phyloP scores from a whole-genome alignment of 2,888 invertebrate species.

The Nematopogon swammerdamellus region DNA sequence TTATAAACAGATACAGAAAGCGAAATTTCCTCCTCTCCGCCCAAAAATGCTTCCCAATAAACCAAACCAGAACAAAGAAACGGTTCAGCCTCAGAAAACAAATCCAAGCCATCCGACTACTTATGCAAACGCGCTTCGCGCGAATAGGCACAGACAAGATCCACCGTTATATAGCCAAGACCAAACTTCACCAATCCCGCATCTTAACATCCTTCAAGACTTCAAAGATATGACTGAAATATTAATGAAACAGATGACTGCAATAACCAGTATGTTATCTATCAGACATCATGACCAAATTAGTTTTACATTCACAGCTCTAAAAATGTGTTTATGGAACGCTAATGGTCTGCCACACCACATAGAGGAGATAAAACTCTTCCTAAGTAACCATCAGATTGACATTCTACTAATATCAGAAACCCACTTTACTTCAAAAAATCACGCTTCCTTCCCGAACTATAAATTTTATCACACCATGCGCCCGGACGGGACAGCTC shows the following conservation, averaged over 20 bases:
- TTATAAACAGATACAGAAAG: constrained; percentile 12
- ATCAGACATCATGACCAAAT: constrained; percentile 7
- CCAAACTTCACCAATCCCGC: not conserved
- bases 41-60: not conserved
- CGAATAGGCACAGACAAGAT: too few relatives aligned
- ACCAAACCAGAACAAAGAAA: too few relatives aligned
- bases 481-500: constrained; percentile 13
- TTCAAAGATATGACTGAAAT: constrained; percentile 4
- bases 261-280: constrained; percentile 9
- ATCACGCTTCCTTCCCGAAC: constrained; percentile 8
- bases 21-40: constrained; percentile 2
- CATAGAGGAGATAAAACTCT: constrained; percentile 8
- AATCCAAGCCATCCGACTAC: constrained; percentile 1
- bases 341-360: constrained; percentile 11
- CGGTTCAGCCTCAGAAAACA: too few relatives aligned
- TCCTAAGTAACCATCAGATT: constrained; percentile 7
- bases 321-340: constrained; percentile 5
- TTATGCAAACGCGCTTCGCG: not conserved
- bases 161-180: not conserved
- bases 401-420: constrained; percentile 10
- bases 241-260: constrained; percentile 8
- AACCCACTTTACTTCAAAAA: constrained; percentile 12
- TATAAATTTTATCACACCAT: constrained; percentile 18
- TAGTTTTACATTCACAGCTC: constrained; percentile 1
- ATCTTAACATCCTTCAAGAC: constrained; percentile 3